Evolutionary conservation across 2,888 invertebrate genomes (phyloP).

Genomic region (Cordilura impudica): DNA sequence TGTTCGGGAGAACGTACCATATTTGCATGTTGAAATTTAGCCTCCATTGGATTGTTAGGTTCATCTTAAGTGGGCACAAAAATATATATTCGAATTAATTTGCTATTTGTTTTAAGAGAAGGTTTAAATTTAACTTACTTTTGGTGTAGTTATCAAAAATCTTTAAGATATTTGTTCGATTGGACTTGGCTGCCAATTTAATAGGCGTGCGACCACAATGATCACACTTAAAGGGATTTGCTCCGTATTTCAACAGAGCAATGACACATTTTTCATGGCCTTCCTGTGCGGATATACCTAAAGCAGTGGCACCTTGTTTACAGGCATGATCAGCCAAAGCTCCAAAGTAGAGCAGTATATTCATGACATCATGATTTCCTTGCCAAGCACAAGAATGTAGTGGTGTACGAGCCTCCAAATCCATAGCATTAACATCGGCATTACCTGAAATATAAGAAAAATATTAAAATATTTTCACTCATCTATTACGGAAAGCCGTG

Average conservation of each 20-base stretch:
- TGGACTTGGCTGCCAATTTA: conserved; percentile 93
- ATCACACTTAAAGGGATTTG: conserved; percentile 91
- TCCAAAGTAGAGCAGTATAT: conserved; percentile 87
- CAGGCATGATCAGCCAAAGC: conserved; percentile 93
- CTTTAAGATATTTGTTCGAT: conserved; percentile 90
- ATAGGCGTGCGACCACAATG: conserved; percentile 92
- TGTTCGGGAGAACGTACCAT: conserved; percentile 78
- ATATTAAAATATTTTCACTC: not conserved
- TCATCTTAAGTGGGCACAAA: conserved; percentile 70
- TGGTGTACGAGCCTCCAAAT: conserved; percentile 92
- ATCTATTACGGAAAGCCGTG: not conserved
- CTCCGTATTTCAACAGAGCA: conserved; percentile 88
- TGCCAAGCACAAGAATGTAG: conserved; percentile 98
- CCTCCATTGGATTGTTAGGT: conserved; percentile 76
- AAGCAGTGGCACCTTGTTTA: conserved; percentile 96
- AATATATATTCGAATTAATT: not conserved
- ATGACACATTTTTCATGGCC: conserved; percentile 95
- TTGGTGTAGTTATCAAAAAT: conserved; percentile 85
- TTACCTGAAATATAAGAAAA: conserved; percentile 79
- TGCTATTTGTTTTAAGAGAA: not conserved
- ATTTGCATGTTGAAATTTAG: conserved; percentile 75
- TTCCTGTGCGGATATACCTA: conserved; percentile 97
- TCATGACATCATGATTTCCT: conserved; percentile 91
- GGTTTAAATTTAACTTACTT: conserved; percentile 70
- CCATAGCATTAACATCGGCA: conserved; percentile 92